Evolutionary conservation across 2,888 invertebrate species (phyloP).

Genomic region (Hemaris fuciformis): DNA sequence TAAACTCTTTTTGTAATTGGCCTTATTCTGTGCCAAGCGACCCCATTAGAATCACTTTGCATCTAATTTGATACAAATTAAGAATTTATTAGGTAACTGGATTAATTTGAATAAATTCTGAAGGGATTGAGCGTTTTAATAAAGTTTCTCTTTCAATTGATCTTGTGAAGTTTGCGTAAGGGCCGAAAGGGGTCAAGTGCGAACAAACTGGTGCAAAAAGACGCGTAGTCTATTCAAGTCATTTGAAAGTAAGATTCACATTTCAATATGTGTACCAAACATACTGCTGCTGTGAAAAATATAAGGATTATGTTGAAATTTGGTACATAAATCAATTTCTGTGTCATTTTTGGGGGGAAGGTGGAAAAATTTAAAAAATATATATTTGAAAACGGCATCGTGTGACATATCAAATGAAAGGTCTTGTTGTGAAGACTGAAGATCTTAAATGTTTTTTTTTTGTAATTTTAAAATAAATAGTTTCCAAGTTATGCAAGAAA

Average conservation of each 20-base stretch:
- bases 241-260: background rate
- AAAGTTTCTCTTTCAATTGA: slow-evolving; percentile 7
- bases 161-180: background rate
- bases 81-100: slow-evolving; percentile 7
- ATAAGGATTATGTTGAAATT: no score
- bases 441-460: no score
- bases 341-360: no score
- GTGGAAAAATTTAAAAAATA: no score
- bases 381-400: no score
- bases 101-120: background rate
- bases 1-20: slow-evolving; percentile 8
- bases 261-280: background rate
- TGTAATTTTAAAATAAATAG: no score
- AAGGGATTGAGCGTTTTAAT: background rate
- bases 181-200: background rate
- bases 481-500: no score
- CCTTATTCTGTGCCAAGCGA: background rate
- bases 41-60: background rate
- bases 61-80: slow-evolving; percentile 8
- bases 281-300: no score
- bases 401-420: no score
- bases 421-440: no score
- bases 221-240: background rate
- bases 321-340: no score
- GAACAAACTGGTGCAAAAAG: background rate